Conservation (phyloP, 2,797 vertebrate genomes). For the Peromyscus aztecus region DNA sequence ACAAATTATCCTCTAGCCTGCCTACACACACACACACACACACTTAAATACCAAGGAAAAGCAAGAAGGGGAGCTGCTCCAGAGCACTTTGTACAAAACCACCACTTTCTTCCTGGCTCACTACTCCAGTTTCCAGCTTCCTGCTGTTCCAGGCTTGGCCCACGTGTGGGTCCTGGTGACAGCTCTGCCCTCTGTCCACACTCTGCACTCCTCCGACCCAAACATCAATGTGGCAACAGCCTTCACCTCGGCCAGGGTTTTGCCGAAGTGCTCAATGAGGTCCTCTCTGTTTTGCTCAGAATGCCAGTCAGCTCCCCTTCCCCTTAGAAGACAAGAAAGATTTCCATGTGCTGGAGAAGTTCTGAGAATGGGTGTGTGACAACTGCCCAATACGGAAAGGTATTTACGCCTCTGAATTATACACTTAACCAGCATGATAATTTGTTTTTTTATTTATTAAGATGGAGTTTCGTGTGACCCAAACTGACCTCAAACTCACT, state of each 20-base stretch:
- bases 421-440: not conserved
- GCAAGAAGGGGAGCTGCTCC: not conserved
- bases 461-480: not conserved
- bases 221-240: not conserved
- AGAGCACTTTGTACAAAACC: not conserved
- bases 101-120: not conserved
- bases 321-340: not conserved
- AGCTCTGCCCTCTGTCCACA: not conserved
- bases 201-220: not conserved
- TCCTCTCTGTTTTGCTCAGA: not conserved
- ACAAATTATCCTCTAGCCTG: not conserved
- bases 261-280: not conserved
- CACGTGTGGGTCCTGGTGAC: not conserved
- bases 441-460: not conserved
- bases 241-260: not conserved
- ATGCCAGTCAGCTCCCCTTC: not conserved
- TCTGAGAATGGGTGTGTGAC: not conserved
- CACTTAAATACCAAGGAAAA: not conserved
- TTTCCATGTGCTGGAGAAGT: not conserved
- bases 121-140: not conserved
- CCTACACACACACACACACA: not conserved
- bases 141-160: not conserved
- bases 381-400: not conserved
- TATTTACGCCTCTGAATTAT: not conserved
- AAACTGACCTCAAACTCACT: not conserved